Evolutionary conservation across 1,140 invertebrate genomes (phyloP), one percentile per base, ranked within the genome.

Genomic region (Leptinotarsa defecta): DNA sequence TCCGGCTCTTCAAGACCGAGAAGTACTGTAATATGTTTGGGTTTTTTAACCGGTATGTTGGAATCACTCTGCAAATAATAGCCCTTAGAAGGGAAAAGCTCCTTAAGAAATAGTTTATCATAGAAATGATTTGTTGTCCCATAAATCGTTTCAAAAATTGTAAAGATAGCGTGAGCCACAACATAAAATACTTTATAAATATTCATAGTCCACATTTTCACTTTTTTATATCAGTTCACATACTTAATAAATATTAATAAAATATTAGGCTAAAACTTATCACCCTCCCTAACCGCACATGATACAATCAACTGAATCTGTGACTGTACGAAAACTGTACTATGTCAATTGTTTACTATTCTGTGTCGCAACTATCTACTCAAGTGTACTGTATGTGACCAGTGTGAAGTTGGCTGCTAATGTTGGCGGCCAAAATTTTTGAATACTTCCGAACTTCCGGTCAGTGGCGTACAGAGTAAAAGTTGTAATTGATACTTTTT

Each of bases 11-110:
- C 88, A 68, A 78, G 74, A 62, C 87, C 88, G 48, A 90, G 75
- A 68, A 90, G 81, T 6, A 91, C 79, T 20, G 86, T 87, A 78
- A 91, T 77, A 81, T 91, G 89, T 52, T 76, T 84, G 1, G 88
- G 88, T 19, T 87, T 68, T 78, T 84, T 85, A 22, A 74, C 78
- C 48, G 77, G 49, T 13, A 71, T 76, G 20, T 72, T 5, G 24
- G 77, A 65, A 64, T 77, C 67, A 20, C 77, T 78, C 72, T 77
- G 20, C 68, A 76, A 71, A 67, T 49, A 72, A 24, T 69, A 71
- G 70, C 15, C 20, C 57, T 49, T 69, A 48, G 34, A 15, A 57
- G 13, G 13, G 19, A 43, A 67, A 74, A 78, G 76, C 73, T 76
- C 76, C 73, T 75, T 74, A 79, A 71, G 69, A n/a, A 70, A 64